A percentile compares a stretch with the other conserved stretches of the same genome.
Conservation (phyloP, 1,140 invertebrate genomes). For the Centruroides vittatus region DNA sequence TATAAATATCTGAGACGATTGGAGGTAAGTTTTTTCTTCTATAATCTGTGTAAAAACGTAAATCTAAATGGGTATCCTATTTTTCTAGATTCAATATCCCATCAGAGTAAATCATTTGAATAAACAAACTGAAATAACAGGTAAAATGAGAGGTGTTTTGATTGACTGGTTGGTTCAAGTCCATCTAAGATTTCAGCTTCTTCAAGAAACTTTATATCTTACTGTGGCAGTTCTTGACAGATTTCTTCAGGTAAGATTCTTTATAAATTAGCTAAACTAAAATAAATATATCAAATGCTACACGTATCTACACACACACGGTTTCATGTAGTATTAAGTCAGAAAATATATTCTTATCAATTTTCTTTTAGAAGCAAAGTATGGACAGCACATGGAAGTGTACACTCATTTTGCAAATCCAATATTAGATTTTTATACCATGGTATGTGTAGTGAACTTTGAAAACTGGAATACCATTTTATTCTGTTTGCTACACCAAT, state of each 20-base stretch:
- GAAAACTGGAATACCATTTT: too few relatives aligned
- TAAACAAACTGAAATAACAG: slow-evolving; percentile 41
- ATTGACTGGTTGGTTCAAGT: slow-evolving; percentile 93
- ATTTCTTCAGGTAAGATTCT: slow-evolving; percentile 59
- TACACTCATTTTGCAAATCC: too few relatives aligned
- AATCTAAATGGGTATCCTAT: background rate
- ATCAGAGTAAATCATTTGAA: slow-evolving; percentile 13
- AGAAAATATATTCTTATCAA: too few relatives aligned
- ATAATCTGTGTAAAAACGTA: background rate
- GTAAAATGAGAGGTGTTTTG: slow-evolving; percentile 72
- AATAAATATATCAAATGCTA: too few relatives aligned
- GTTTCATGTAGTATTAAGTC: too few relatives aligned
- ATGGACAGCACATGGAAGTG: too few relatives aligned
- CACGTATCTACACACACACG: too few relatives aligned
- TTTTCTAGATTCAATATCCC: slow-evolving; percentile 8
- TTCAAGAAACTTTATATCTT: slow-evolving; percentile 83
- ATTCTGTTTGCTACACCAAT: too few relatives aligned
- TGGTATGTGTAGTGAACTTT: too few relatives aligned
- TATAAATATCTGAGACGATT: slow-evolving; percentile 57
- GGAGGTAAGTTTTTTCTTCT: slow-evolving; percentile 39
- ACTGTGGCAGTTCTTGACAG: slow-evolving; percentile 77
- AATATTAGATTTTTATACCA: too few relatives aligned
- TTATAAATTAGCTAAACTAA: too few relatives aligned
- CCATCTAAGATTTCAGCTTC: slow-evolving; percentile 68
- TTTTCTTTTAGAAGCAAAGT: too few relatives aligned